These are phyloP conservation scores for Microplitis mediator DNA, from an alignment of 1,140 invertebrate species.

Conservation along the genomic window DNA sequence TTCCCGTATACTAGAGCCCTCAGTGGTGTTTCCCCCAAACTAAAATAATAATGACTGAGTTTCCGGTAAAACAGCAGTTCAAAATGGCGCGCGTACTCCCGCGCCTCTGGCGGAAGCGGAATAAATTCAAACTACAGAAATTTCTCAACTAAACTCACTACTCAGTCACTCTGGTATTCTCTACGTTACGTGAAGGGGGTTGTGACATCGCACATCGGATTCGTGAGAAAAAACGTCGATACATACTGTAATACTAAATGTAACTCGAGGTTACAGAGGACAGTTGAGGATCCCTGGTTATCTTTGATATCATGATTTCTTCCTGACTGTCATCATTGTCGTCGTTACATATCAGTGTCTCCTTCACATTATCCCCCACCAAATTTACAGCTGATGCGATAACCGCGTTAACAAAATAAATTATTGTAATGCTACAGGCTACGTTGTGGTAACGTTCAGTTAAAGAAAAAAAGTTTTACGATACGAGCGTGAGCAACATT, in stretches of 20 bases:
- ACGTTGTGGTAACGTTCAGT: conserved; percentile 1
- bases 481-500: background rate
- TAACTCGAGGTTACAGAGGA: background rate
- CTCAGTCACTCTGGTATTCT: background rate
- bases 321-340: conserved; percentile 1
- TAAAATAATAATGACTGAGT: too few species aligned
- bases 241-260: background rate
- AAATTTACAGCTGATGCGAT: conserved; percentile 36
- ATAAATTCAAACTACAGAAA: background rate
- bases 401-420: conserved; percentile 20
- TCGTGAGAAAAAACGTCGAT: conserved; percentile 8
- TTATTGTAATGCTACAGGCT: conserved; percentile 2
- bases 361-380: background rate
- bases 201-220: conserved; percentile 7
- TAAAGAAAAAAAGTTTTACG: background rate
- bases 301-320: conserved; percentile 11
- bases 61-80: too few species aligned
- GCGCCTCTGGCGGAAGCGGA: background rate
- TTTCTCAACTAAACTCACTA: background rate
- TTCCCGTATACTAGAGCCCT: too few species aligned
- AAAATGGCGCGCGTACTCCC: too few species aligned
- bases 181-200: background rate
- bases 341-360: background rate
- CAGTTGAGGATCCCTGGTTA: conserved; percentile 5
- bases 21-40: too few species aligned